Evolutionary conservation across 2,797 vertebrate genomes (phyloP).

Genomic region (Cyclopterus lumpus): DNA sequence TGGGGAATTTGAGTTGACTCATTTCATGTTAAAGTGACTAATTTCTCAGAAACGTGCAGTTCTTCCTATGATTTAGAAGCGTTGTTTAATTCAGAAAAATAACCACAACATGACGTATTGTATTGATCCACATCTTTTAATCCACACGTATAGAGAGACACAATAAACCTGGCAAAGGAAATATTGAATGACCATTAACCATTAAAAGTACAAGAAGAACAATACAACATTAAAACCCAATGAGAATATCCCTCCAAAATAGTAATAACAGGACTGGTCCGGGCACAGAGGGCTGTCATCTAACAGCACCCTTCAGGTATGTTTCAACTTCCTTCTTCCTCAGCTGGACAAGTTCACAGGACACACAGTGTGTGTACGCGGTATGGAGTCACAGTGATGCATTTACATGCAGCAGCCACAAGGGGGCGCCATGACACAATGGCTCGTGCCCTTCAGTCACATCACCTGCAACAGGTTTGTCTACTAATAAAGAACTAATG

Average conservation of each 20-base stretch:
- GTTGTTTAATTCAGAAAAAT: neutral
- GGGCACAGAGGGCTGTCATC: neutral
- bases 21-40: too few relatives aligned
- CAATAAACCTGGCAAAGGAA: constrained; percentile 30
- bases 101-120: neutral
- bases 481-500: constrained; percentile 5
- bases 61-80: neutral
- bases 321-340: constrained; percentile 29
- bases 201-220: constrained; percentile 33
- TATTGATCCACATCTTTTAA: constrained; percentile 43
- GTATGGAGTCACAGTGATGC: constrained; percentile 42
- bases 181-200: constrained; percentile 19
- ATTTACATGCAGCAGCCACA: constrained; percentile 55
- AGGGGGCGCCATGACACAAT: constrained; percentile 58
- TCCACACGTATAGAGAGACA: constrained; percentile 38
- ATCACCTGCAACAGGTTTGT: constrained; percentile 59
- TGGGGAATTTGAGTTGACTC: neutral
- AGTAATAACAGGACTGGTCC: constrained; percentile 7
- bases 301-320: constrained; percentile 7
- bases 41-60: neutral
- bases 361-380: neutral
- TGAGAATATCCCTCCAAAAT: neutral
- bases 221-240: constrained; percentile 33
- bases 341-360: neutral
- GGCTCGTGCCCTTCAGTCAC: constrained; percentile 13